phyloP scores from a whole-genome alignment of 2,113 vertebrate species.

The Bubo blakistoni region DNA sequence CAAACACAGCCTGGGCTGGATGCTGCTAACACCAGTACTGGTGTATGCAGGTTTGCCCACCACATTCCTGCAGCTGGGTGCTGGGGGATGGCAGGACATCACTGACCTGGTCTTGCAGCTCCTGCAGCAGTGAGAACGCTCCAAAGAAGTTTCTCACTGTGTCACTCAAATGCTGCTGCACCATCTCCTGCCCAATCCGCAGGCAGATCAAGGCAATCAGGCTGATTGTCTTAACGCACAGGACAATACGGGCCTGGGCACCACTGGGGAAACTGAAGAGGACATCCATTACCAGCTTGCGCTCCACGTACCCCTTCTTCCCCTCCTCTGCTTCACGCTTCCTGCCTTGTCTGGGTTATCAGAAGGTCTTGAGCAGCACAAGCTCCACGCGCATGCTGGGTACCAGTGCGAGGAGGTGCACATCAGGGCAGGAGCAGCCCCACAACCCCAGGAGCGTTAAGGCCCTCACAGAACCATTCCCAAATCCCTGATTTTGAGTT shows the following conservation, averaged over 20 bases:
- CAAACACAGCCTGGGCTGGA: background rate
- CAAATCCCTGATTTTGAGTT: background rate
- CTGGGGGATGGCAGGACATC: background rate
- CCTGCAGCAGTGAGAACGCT: conserved; percentile 85
- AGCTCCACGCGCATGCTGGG: background rate
- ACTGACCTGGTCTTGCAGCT: conserved; percentile 84
- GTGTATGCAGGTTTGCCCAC: background rate
- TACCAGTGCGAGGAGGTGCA: background rate
- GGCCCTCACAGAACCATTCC: background rate
- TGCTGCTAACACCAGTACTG: background rate
- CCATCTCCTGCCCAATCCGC: conserved; percentile 96
- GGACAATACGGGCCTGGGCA: conserved; percentile 86
- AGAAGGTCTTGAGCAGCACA: background rate
- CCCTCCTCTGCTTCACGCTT: background rate
- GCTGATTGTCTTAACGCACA: conserved; percentile 93
- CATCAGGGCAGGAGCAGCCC: background rate
- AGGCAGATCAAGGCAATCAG: conserved; percentile 93
- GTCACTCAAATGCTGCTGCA: conserved; percentile 92
- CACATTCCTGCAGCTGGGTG: background rate
- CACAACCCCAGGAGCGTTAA: background rate
- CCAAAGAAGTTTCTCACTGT: conserved; percentile 86
- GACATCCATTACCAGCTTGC: background rate
- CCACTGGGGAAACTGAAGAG: conserved; percentile 89
- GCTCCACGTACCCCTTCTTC: background rate
- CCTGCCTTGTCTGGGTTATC: background rate